Conservation (phyloP, 2,113 vertebrate genomes). For the Zosterops japonicus region DNA sequence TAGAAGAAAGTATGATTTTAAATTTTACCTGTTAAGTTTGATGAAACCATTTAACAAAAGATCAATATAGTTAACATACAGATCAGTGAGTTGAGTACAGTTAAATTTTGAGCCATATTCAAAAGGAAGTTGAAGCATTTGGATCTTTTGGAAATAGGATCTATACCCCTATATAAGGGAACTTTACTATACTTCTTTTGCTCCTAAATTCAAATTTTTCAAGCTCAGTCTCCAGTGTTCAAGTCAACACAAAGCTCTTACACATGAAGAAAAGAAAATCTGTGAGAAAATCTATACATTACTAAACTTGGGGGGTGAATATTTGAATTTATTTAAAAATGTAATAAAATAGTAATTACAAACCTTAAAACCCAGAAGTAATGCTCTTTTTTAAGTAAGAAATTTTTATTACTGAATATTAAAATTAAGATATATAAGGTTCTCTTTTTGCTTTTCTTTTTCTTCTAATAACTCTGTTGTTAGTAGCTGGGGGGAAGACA, state of each 20-base stretch:
- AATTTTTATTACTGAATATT: neutral
- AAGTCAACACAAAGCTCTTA: neutral
- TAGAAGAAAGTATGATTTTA: neutral
- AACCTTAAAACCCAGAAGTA: neutral
- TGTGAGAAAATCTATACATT: neutral
- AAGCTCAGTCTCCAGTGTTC: neutral
- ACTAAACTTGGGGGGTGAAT: neutral
- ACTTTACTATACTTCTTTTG: neutral
- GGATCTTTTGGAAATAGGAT: neutral
- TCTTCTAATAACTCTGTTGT: neutral
- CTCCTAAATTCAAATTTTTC: neutral
- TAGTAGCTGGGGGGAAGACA: neutral
- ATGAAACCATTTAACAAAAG: neutral
- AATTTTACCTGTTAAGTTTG: neutral
- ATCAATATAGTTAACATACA: neutral
- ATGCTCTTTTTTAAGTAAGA: neutral
- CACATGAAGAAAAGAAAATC: neutral
- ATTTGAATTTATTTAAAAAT: neutral
- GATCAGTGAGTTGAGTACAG: neutral
- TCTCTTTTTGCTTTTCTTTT: fast-evolving
- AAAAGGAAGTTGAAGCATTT: neutral
- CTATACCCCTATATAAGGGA: neutral
- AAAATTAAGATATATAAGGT: neutral
- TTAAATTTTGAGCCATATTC: neutral
- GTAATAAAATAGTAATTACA: fast-evolving